These are phyloP conservation scores for Lepidotrigona ventralis DNA, from an alignment of 1,140 invertebrate genomes.

Conservation along the genomic window DNA sequence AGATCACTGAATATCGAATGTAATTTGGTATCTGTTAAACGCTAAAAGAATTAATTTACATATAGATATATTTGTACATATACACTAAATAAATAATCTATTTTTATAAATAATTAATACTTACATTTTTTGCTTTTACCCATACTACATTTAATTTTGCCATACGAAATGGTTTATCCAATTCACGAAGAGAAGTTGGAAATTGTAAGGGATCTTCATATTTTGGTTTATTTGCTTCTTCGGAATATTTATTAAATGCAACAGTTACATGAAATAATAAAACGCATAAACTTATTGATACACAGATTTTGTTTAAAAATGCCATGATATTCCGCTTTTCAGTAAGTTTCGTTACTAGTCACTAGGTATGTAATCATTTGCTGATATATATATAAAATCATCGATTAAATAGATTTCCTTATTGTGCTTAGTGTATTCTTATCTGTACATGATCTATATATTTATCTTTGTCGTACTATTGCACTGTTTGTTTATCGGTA, in stretches of 20 bases:
- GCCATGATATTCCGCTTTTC: background rate
- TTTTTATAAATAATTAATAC: conserved; percentile 37
- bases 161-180: conserved; percentile 91
- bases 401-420: no score
- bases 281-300: conserved; percentile 41
- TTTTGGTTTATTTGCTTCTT: conserved; percentile 80
- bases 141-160: conserved; percentile 91
- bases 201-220: conserved; percentile 74
- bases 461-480: no score
- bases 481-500: no score
- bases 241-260: conserved; percentile 82
- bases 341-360: background rate
- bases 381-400: background rate
- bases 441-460: no score
- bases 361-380: background rate
- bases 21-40: conserved; percentile 90
- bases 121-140: conserved; percentile 90
- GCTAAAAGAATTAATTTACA: conserved; percentile 79
- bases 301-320: background rate
- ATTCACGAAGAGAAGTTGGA: conserved; percentile 80
- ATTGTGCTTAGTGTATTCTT: no score
- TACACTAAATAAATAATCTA: background rate
- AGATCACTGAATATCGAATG: conserved; percentile 93
- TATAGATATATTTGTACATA: background rate
- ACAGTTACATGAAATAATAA: conserved; percentile 53